Evolutionary conservation across 2,113 vertebrate genomes (phyloP).

Genomic region (Nesospiza acunhae): DNA sequence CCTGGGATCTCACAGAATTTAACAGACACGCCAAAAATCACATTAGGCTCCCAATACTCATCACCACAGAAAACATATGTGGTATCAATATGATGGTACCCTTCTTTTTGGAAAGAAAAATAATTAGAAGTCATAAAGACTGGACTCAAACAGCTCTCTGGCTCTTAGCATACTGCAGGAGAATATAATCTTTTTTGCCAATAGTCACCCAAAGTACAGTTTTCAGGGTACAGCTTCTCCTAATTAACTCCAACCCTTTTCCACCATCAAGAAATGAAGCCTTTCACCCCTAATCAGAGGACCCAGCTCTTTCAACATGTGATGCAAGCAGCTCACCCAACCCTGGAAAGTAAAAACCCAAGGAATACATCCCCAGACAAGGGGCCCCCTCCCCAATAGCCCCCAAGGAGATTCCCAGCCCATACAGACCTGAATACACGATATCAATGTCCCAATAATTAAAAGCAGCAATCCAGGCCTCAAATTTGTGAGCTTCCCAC

Average conservation of each 20-base stretch:
- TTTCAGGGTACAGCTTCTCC: neutral
- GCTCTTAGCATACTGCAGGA: neutral
- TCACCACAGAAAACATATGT: neutral
- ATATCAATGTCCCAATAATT: slow-evolving; percentile 91
- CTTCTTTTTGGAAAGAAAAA: neutral
- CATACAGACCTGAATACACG: slow-evolving; percentile 87
- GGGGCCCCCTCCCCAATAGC: neutral
- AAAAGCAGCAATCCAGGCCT: slow-evolving; percentile 96
- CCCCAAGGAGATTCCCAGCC: neutral
- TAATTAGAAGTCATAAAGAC: neutral
- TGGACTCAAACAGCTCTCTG: neutral
- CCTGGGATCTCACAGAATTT: neutral
- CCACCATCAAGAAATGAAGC: neutral
- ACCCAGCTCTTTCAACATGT: neutral
- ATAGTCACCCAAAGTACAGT: neutral
- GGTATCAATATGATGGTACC: neutral
- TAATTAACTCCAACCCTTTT: neutral
- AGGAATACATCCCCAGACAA: neutral
- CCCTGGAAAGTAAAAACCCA: neutral
- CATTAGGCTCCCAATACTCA: accelerated
- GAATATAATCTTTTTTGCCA: neutral
- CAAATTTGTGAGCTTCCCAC: slow-evolving; percentile 92
- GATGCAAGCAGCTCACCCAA: neutral
- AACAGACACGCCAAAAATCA: neutral
- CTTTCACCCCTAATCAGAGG: neutral